These are phyloP conservation scores for Macropus fuliginosus DNA, from an alignment of 2,797 vertebrate species.

Conservation along the genomic window DNA sequence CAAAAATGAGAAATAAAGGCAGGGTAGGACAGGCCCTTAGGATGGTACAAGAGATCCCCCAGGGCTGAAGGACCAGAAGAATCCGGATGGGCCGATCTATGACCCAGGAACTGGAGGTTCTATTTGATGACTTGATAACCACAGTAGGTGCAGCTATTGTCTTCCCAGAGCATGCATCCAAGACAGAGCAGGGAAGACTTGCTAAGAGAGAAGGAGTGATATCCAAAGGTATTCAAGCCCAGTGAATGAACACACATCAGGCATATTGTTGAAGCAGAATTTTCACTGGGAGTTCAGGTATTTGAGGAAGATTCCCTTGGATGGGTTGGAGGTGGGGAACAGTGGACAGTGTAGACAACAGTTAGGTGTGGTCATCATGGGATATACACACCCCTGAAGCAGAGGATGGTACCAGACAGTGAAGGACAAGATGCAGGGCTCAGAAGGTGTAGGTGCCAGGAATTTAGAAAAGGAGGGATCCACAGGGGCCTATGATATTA, in stretches of 20 bases:
- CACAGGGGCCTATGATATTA: too few species aligned
- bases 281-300: not conserved
- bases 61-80: not conserved
- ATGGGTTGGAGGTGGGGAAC: not conserved
- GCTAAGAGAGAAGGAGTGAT: too few species aligned
- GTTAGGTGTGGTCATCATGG: not conserved
- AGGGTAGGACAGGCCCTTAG: not conserved
- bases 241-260: not conserved
- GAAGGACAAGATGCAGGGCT: not conserved
- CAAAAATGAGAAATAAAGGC: not conserved
- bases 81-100: accelerated
- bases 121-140: not conserved
- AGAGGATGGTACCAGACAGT: not conserved
- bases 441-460: not conserved
- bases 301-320: not conserved
- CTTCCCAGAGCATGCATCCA: not conserved
- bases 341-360: not conserved
- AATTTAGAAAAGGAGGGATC: not conserved
- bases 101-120: not conserved
- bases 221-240: too few species aligned
- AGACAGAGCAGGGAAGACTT: not conserved
- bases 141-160: not conserved
- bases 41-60: too few species aligned
- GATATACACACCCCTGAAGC: not conserved
- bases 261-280: not conserved